phyloP scores from a whole-genome alignment of 2,797 vertebrate species.

The Anguilla marmorata region DNA sequence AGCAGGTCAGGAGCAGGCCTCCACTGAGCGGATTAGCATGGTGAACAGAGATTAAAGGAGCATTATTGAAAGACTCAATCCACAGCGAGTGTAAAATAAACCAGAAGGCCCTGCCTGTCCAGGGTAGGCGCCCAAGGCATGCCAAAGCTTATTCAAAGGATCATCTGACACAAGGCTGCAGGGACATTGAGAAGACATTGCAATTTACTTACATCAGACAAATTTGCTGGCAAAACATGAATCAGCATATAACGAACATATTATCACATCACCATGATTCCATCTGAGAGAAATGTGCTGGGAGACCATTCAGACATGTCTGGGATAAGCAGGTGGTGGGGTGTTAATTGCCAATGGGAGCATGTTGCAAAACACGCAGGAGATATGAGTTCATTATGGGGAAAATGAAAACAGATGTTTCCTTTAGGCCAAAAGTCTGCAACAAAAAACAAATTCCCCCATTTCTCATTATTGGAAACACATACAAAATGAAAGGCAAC shows the following conservation, averaged over 20 bases:
- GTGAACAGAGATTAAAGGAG: not conserved
- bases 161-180: not conserved
- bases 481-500: not conserved
- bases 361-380: slow-evolving; percentile 23
- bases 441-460: not conserved
- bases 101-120: not conserved
- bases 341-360: slow-evolving; percentile 29
- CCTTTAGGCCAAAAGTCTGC: not conserved
- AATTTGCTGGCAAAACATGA: not conserved
- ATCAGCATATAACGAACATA: slow-evolving; percentile 29
- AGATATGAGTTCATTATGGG: slow-evolving; percentile 39
- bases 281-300: slow-evolving; percentile 30
- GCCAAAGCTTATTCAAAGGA: not conserved
- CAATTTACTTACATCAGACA: not conserved
- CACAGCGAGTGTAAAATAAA: not conserved
- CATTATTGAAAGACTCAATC: not conserved
- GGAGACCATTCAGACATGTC: slow-evolving; percentile 32
- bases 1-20: not conserved
- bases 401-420: slow-evolving; percentile 50
- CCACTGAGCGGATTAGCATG: not conserved
- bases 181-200: not conserved
- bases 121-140: not conserved
- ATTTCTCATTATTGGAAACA: slow-evolving; percentile 40
- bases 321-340: slow-evolving; percentile 38
- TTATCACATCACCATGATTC: slow-evolving; percentile 36